phyloP scores from a whole-genome alignment of 2,797 vertebrate genomes.

The Sternarchorhynchus goeldii region DNA sequence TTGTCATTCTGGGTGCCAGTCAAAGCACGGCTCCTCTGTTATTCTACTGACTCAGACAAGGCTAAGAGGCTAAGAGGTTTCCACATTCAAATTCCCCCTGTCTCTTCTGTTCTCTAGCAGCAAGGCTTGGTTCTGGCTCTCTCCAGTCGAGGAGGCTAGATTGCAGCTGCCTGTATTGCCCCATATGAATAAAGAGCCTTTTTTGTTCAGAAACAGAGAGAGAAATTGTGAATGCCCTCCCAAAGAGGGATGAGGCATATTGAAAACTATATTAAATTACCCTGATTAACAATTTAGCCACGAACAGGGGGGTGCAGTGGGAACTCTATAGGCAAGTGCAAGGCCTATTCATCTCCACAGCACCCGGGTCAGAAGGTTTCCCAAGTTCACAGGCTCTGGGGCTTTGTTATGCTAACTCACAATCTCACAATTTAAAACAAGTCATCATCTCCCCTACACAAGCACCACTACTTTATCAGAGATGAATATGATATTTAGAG shows the following conservation, averaged over 20 bases:
- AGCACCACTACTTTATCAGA: not conserved
- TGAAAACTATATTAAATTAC: conserved; percentile 99
- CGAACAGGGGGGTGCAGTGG: conserved; percentile 87
- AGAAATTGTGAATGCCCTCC: conserved; percentile 82
- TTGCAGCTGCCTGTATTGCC: conserved; percentile 86
- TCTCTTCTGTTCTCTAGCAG: conserved; percentile 38
- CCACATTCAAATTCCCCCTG: conserved; percentile 66
- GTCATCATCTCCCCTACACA: conserved; percentile 1
- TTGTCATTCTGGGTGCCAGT: not conserved
- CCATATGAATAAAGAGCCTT: conserved; percentile 71
- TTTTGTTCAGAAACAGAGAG: conserved; percentile 70
- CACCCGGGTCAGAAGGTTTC: conserved; percentile 94
- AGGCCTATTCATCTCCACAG: conserved; percentile 90
- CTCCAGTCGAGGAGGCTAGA: conserved; percentile 65
- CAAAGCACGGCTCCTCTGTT: conserved; percentile 18
- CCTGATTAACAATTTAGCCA: conserved; percentile 99
- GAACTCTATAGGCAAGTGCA: conserved; percentile 87
- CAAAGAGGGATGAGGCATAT: conserved; percentile 92
- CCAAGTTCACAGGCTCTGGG: conserved; percentile 98
- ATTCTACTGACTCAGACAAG: conserved; percentile 51
- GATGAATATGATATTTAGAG: too few species aligned
- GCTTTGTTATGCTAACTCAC: conserved; percentile 98
- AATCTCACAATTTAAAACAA: conserved; percentile 83
- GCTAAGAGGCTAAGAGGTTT: conserved; percentile 54
- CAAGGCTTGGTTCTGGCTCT: conserved; percentile 25